Percentiles rank a stretch among this genome's conserved stretches.
These are phyloP conservation scores for Drosophila mayaguana DNA, from an alignment of 2,888 invertebrate species.

Conservation along the genomic window DNA sequence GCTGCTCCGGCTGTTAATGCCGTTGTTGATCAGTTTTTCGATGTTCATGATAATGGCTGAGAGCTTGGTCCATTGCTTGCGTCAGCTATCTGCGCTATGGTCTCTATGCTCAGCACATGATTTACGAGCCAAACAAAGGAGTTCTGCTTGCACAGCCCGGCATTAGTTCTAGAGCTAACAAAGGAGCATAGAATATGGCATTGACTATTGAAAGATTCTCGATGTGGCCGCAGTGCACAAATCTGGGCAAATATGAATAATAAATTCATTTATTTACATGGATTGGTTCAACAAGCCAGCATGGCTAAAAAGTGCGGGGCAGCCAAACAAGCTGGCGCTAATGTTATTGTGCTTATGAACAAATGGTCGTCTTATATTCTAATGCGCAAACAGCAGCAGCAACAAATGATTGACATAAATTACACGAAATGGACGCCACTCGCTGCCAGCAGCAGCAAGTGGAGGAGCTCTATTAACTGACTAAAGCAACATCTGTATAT, in stretches of 20 bases:
- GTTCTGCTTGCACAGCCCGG: background rate
- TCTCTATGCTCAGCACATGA: slow-evolving; percentile 34
- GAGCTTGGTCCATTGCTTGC: slow-evolving; percentile 28
- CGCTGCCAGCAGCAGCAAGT: slow-evolving; percentile 5
- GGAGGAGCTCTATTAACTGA: background rate
- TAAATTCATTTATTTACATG: slow-evolving; percentile 10
- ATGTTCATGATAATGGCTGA: slow-evolving; percentile 21
- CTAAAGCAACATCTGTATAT: background rate
- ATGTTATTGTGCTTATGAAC: slow-evolving; percentile 35
- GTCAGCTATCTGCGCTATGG: slow-evolving; percentile 17
- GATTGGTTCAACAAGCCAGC: background rate
- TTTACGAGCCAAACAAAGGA: slow-evolving; percentile 34
- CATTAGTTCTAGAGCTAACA: background rate
- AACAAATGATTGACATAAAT: slow-evolving; percentile 76
- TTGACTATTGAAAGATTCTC: background rate
- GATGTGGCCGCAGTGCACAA: background rate
- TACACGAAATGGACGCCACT: slow-evolving; percentile 53
- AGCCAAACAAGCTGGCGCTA: slow-evolving; percentile 25
- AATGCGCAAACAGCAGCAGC: slow-evolving; percentile 49
- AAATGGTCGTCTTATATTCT: slow-evolving; percentile 49
- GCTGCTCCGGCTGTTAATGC: slow-evolving; percentile 19
- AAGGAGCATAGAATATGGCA: background rate
- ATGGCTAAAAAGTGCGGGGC: background rate
- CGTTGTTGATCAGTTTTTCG: slow-evolving; percentile 32
- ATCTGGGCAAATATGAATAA: slow-evolving; percentile 7